Conservation (phyloP, 2,113 vertebrate species). For the Oophaga pumilio region DNA sequence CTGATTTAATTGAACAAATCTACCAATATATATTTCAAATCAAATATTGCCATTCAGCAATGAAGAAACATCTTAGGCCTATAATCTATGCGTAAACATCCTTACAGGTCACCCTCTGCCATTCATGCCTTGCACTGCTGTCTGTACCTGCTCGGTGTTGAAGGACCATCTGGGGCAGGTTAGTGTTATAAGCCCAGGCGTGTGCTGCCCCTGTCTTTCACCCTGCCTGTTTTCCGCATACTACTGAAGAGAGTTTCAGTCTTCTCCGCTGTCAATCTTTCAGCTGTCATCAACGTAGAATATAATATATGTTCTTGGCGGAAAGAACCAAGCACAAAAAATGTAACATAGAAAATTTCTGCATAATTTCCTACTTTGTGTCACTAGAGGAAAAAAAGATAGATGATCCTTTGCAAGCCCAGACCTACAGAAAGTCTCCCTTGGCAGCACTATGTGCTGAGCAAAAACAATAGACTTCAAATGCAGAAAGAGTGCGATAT, state of each 20-base stretch:
- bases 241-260: constrained; percentile 24
- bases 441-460: constrained; percentile 46
- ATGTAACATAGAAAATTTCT: constrained; percentile 54
- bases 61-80: neutral
- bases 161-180: constrained; percentile 1
- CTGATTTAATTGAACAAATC: neutral
- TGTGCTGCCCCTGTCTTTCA: constrained; percentile 28
- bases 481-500: constrained; percentile 18
- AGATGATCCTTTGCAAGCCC: constrained; percentile 53
- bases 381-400: constrained; percentile 52
- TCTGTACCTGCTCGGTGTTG: neutral
- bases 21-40: neutral
- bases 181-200: constrained; percentile 1
- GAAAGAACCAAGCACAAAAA: constrained; percentile 48
- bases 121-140: constrained; percentile 2
- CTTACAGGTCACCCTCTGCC: constrained; percentile 9
- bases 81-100: constrained; percentile 22
- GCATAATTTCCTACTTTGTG: constrained; percentile 59
- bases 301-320: constrained; percentile 57
- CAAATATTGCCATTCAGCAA: neutral
- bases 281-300: constrained; percentile 45
- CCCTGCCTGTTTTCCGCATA: constrained; percentile 36
- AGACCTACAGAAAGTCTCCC: constrained; percentile 51
- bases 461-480: constrained; percentile 45
- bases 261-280: constrained; percentile 54